These are phyloP conservation scores for Acanthosepion esculentum DNA, from an alignment of 2,888 invertebrate genomes.

Conservation along the genomic window DNA sequence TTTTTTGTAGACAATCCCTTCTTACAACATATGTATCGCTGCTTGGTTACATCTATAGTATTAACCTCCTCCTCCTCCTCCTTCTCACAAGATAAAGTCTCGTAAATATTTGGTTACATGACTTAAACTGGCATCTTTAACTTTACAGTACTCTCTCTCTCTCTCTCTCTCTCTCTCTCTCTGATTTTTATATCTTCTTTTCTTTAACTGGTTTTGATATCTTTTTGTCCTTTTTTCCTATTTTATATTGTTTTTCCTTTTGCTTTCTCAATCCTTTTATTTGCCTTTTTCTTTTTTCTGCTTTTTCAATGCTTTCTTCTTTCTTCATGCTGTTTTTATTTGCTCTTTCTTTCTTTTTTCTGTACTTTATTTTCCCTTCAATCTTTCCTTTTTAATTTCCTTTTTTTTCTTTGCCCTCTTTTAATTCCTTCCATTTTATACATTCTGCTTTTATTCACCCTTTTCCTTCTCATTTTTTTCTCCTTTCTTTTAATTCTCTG, in stretches of 20 bases:
- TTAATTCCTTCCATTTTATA: neutral
- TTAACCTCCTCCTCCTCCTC: too few species aligned
- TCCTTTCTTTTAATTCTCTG: neutral
- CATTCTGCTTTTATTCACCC: neutral
- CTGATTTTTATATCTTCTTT: too few species aligned
- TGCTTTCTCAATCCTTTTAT: neutral
- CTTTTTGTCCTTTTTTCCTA: too few species aligned
- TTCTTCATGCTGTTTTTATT: too few species aligned
- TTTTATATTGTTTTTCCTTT: too few species aligned
- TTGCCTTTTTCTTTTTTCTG: neutral
- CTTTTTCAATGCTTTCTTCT: neutral
- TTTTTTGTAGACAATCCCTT: neutral
- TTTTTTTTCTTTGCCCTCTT: neutral
- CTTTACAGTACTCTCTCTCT: neutral
- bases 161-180: neutral
- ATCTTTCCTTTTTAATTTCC: neutral
- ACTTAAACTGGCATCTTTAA: neutral
- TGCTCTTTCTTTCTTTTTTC: neutral
- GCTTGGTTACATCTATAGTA: neutral
- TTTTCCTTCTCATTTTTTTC: neutral
- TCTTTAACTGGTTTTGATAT: too few species aligned
- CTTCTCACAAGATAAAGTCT: neutral
- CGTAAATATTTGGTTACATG: conserved; percentile 2
- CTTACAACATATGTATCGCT: neutral
- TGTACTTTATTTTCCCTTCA: neutral